Evolutionary conservation across 2,797 vertebrate genomes (phyloP).

Genomic region (Novumbra hubbsi): DNA sequence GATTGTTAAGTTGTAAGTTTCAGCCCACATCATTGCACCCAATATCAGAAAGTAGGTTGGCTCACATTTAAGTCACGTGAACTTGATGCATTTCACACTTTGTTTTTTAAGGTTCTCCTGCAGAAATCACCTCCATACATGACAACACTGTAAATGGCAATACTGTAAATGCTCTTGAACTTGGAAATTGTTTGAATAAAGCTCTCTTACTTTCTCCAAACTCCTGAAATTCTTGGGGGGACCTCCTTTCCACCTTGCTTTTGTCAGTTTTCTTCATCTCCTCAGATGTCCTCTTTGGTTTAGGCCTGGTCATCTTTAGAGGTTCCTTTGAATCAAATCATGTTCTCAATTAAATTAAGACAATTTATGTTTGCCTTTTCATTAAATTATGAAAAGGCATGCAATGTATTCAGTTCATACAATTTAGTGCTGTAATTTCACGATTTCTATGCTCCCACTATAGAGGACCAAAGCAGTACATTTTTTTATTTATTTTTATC

Average conservation of each 20-base stretch:
- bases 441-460: no score
- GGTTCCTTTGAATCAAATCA: constrained; percentile 77
- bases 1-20: no score
- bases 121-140: no score
- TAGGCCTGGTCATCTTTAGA: constrained; percentile 83
- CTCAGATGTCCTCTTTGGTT: constrained; percentile 79
- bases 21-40: no score
- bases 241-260: constrained; percentile 76
- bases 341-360: background rate
- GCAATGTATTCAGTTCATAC: background rate
- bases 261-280: constrained; percentile 78
- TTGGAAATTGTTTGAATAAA: background rate
- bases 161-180: background rate
- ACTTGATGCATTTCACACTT: no score
- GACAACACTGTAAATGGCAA: background rate
- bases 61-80: no score
- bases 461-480: no score
- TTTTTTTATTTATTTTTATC: no score
- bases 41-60: no score
- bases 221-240: constrained; percentile 82
- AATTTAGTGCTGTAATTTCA: background rate
- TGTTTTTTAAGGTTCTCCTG: no score
- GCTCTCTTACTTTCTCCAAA: constrained; percentile 77
- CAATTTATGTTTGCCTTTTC: no score
- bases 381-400: background rate